Evolutionary conservation across 2,888 invertebrate genomes (phyloP).

Genomic region (Ichneumoninae sp.): DNA sequence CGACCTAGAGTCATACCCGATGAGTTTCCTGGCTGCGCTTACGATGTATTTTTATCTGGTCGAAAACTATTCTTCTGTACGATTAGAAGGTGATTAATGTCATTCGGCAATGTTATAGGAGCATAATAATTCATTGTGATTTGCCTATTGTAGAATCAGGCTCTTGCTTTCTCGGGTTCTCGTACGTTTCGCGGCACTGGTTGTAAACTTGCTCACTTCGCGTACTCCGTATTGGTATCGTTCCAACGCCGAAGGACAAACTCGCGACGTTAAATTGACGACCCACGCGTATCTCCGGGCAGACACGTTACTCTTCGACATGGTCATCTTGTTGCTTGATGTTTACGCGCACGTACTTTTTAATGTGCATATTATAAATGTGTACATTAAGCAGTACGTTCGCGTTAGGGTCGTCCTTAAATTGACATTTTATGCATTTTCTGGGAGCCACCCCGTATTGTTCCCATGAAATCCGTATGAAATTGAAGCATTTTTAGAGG

Average conservation of each 20-base stretch:
- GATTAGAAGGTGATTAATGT: background rate
- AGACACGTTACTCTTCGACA: slow-evolving; percentile 29
- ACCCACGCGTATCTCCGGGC: slow-evolving; percentile 56
- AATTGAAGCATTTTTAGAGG: no score
- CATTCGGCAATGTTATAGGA: background rate
- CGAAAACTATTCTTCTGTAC: background rate
- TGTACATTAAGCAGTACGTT: background rate
- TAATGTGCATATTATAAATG: background rate
- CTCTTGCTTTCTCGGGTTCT: background rate
- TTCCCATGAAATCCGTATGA: no score
- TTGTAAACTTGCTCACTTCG: background rate
- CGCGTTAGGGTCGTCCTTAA: no score
- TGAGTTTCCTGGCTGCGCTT: slow-evolving; percentile 27
- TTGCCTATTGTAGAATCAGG: background rate
- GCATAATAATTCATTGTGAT: background rate
- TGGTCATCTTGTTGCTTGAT: slow-evolving; percentile 38
- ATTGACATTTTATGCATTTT: no score
- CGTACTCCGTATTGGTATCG: slow-evolving; percentile 43
- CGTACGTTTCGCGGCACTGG: background rate
- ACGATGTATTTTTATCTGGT: slow-evolving; percentile 9
- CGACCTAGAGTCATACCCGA: slow-evolving; percentile 48
- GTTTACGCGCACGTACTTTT: slow-evolving; percentile 52
- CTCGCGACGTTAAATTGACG: slow-evolving; percentile 53
- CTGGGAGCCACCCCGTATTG: no score
- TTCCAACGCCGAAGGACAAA: slow-evolving; percentile 55